Percentiles rank a stretch among this genome's conserved stretches.
phyloP scores from a whole-genome alignment of 2,888 invertebrate genomes.

The Dynastes tityus region DNA sequence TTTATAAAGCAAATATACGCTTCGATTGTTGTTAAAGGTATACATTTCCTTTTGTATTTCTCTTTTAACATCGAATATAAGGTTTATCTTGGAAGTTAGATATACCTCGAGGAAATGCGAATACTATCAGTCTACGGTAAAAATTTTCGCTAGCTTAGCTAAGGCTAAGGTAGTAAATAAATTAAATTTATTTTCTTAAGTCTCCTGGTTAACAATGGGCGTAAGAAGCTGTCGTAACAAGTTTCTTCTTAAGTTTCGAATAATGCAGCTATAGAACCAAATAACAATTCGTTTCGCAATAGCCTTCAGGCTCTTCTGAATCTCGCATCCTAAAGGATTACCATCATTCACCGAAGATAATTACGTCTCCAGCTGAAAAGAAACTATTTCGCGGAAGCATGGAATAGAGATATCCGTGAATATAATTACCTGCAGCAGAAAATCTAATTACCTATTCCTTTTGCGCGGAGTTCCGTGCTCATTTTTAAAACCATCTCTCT shows the following conservation, averaged over 20 bases:
- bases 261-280: neutral
- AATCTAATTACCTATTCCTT: neutral
- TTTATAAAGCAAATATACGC: too few species aligned
- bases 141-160: too few species aligned
- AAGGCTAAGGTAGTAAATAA: too few species aligned
- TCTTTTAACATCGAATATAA: too few species aligned
- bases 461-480: neutral
- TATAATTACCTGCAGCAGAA: neutral
- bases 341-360: neutral
- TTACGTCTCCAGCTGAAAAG: neutral
- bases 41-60: too few species aligned
- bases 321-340: neutral
- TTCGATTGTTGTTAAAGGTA: too few species aligned
- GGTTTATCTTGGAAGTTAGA: too few species aligned
- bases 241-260: neutral
- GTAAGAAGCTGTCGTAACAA: neutral
- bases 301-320: neutral
- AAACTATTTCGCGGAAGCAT: neutral
- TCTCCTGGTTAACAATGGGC: neutral
- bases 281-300: neutral
- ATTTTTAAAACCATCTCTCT: slow-evolving; percentile 1
- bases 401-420: neutral
- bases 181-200: neutral
- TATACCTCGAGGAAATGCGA: too few species aligned
- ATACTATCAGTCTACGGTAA: too few species aligned